Evolutionary conservation across 2,888 invertebrate genomes (phyloP).

Genomic region (Tromatobia lineatoria): DNA sequence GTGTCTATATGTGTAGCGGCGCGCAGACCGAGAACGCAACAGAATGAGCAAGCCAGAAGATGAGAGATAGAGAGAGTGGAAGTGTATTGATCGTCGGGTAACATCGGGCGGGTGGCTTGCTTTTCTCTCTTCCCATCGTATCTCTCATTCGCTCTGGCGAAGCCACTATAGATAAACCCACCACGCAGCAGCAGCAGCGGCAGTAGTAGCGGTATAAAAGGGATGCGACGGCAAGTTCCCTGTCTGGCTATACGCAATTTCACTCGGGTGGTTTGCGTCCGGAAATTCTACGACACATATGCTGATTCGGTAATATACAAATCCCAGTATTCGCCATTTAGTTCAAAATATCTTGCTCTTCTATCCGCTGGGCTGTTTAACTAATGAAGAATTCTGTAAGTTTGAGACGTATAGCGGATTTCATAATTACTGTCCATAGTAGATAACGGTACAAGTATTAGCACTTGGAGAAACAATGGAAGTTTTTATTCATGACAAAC

Average conservation of each 20-base stretch:
- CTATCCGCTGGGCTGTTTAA: neutral
- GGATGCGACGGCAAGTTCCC: constrained; percentile 19
- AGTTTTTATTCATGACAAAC: too few species aligned
- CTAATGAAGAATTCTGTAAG: neutral
- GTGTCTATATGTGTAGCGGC: constrained; percentile 43
- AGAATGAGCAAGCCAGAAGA: constrained; percentile 64
- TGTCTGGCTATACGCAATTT: constrained; percentile 20
- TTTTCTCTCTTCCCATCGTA: constrained; percentile 70
- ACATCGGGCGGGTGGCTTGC: constrained; percentile 75
- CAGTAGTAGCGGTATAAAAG: constrained; percentile 12
- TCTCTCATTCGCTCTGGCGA: constrained; percentile 54
- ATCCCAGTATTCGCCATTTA: neutral
- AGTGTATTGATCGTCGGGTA: constrained; percentile 83
- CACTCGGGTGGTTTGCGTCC: constrained; percentile 10
- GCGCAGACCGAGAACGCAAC: constrained; percentile 57
- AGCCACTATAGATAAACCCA: constrained; percentile 47
- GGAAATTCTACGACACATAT: constrained; percentile 7
- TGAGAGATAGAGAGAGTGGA: constrained; percentile 70
- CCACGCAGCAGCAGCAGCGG: constrained; percentile 37
- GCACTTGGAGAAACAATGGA: neutral
- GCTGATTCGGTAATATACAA: neutral
- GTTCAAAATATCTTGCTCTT: neutral
- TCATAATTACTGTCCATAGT: neutral
- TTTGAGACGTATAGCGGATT: neutral
- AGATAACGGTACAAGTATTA: neutral